Evolutionary conservation across 2,797 vertebrate species (phyloP).

Genomic region (Liasis olivaceus): DNA sequence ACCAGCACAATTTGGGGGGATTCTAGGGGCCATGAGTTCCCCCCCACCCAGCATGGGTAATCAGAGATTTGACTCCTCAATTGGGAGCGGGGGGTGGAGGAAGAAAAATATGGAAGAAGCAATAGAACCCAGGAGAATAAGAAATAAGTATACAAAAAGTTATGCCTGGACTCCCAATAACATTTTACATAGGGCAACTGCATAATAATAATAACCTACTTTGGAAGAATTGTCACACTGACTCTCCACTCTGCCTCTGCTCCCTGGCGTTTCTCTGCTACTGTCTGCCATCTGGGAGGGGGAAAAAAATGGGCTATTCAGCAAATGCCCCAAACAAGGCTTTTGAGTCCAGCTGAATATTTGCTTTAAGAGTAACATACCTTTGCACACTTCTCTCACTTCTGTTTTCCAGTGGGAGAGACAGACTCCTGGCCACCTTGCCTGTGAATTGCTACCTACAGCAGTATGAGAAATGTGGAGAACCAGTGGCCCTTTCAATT

Average conservation of each 20-base stretch:
- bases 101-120: background rate
- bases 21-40: background rate
- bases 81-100: background rate
- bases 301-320: background rate
- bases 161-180: background rate
- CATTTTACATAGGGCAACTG: background rate
- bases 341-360: background rate
- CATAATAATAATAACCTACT: background rate
- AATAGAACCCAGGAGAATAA: background rate
- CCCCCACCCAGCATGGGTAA: background rate
- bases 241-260: background rate
- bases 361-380: background rate
- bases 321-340: background rate
- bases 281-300: background rate
- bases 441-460: background rate
- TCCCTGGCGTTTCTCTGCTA: background rate
- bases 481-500: background rate
- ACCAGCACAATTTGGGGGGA: background rate
- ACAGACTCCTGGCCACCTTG: background rate
- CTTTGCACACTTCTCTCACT: background rate
- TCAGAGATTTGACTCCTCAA: background rate
- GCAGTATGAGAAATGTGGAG: background rate
- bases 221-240: background rate
- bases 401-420: background rate
- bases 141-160: background rate